Evolutionary conservation across 2,797 vertebrate genomes (phyloP), one percentile per base, ranked within the genome.

Genomic region (Eulemur albifrons): DNA sequence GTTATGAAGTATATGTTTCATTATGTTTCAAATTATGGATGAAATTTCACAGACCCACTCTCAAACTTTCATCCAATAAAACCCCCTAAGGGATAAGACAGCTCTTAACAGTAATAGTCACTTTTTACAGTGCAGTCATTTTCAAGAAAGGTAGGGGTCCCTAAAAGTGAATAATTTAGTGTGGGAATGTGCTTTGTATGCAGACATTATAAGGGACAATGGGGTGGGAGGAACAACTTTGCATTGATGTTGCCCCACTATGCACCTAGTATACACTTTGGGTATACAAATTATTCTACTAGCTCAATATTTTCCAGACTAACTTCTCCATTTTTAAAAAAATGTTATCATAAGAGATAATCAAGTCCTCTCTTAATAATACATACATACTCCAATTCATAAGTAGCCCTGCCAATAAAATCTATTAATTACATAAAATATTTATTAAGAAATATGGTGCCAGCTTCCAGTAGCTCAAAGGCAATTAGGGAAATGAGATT

Each of bases 341-440:
- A 40, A 76, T 18, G n/a, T 27, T 80, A 15, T 48, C 0, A 13
- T 50, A 84, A 54, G 61, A 87, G 27, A 87, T 83, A 57, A 40
- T 83, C 61, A 96, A 91, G 72, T 48, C 13, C 2, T 75, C 15
- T 79, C 57, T 83, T 73, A 90, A 88, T n/a, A 88, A 95, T 59
- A 89, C 77, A 83, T 11, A 85, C 67, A 81, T 45, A 38, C 3
- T 94, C 14, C 50, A 70, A 69, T 77, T 92, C 86, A 48, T 48
- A 87, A n/a, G 38, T 79, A 83, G 17, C 14, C 20, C 52, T 95
- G 38, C 27, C 73, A 92, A 67, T 57, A 90, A 67, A 77, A 83
- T 35, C 35, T 75, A 85, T 70, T 85, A 80, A 94, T 83, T 65
- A 90, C 59, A 85, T 91, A 73, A 81, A 73, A 54, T 70, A 65